phyloP scores from a whole-genome alignment of 2,888 invertebrate species.

The Hanleya hanleyi region DNA sequence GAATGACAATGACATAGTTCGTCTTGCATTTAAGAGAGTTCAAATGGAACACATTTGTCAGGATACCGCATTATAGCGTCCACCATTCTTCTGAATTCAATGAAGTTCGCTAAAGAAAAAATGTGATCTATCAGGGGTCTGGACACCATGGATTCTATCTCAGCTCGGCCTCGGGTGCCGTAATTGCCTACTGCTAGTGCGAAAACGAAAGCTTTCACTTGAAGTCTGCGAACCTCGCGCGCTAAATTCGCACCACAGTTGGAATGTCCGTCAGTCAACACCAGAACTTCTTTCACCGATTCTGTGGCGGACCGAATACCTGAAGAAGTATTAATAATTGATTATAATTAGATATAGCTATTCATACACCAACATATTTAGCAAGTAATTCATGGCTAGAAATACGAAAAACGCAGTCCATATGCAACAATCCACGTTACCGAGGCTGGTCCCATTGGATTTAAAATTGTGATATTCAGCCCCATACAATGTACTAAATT shows the following conservation, averaged over 20 bases:
- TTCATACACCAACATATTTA: no score
- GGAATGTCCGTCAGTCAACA: neutral
- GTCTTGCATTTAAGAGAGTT: no score
- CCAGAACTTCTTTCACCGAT: neutral
- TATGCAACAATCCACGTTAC: no score
- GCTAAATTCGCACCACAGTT: neutral
- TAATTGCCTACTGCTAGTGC: neutral
- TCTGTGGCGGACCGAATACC: neutral
- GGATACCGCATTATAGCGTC: neutral
- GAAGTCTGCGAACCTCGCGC: neutral
- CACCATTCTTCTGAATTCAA: neutral
- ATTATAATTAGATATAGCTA: no score
- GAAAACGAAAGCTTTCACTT: neutral
- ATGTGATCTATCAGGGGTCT: neutral
- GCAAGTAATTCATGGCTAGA: no score
- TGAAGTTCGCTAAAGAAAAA: neutral
- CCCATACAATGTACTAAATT: no score
- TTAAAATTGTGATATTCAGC: no score
- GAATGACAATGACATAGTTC: no score
- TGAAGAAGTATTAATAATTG: no score
- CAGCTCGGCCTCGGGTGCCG: neutral
- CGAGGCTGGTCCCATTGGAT: no score
- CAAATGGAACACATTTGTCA: neutral
- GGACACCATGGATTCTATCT: conserved; percentile 1
- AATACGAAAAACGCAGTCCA: no score